These are phyloP conservation scores for Himalopsyche tibetana DNA, from an alignment of 2,888 invertebrate species.

Conservation along the genomic window DNA sequence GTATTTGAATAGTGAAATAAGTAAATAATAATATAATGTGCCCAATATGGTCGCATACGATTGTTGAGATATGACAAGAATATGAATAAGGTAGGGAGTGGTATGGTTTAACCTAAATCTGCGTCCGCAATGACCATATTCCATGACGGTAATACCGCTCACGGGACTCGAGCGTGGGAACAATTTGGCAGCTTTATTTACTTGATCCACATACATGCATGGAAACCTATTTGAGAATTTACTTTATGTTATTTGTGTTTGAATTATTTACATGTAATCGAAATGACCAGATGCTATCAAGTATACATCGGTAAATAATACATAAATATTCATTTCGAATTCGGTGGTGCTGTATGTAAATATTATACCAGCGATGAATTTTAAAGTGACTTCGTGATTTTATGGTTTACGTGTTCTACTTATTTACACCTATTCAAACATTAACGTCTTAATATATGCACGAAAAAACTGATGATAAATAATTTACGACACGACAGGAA, in stretches of 20 bases:
- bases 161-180: conserved; percentile 32
- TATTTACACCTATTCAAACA: too few species aligned
- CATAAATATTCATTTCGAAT: too few species aligned
- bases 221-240: conserved; percentile 9
- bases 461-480: too few species aligned
- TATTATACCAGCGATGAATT: too few species aligned
- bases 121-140: conserved; percentile 31
- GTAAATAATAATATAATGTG: not conserved
- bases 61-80: conserved; percentile 41
- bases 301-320: not conserved
- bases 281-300: conserved; percentile 21
- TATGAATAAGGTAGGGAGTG: conserved; percentile 32
- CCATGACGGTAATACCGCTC: not conserved
- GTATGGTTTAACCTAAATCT: conserved; percentile 19
- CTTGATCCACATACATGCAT: conserved; percentile 11
- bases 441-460: too few species aligned
- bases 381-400: too few species aligned
- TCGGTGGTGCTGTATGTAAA: too few species aligned
- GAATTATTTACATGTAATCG: conserved; percentile 1
- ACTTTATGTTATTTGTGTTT: conserved; percentile 6
- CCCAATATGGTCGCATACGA: conserved; percentile 7
- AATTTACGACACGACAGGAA: too few species aligned
- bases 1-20: too few species aligned
- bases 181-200: conserved; percentile 26
- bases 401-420: too few species aligned